Base-by-base conservation (phyloP, 2,113 vertebrate genomes). In the Lamprologus speciosus region DNA sequence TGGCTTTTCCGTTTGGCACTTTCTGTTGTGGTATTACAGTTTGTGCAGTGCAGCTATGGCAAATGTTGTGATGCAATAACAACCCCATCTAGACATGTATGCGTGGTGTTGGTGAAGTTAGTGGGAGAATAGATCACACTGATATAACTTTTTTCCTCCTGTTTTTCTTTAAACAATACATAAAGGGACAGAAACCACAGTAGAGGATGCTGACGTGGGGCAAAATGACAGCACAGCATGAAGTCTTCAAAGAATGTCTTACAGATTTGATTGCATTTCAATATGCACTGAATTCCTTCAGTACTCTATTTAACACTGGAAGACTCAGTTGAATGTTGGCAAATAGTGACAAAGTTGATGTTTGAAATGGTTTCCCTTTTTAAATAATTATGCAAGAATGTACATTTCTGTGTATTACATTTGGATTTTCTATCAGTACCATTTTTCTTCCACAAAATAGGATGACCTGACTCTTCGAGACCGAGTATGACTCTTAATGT, bases 251-350 rank as follows among this genome's bases (percentile, higher is more conserved):
- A 93, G 92, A 91, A 89, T 83, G 86, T 93, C 88, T 78, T 7
- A 26, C 85, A 83, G 87, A 93, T 94, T 93, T 94, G 91, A 94
- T 93, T 92, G 83, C 88, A 92, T 94, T 95, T 95, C 91, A 94
- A 65, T 88, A 82, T 84, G 92, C 28, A 14, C 88, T 19, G 85
- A 91, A 92, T 95, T 93, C 90, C 85, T 90, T 75, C 73, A 82
- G 85, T 31, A 21, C 83, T 91, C 63, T 45, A 79, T 51, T 51
- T 65, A 83, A 80, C 75, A 70, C 86, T 70, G 55, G 53, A 92
- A 88, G 37, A 35, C 75, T 89, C 88, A 16, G 83, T 60, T 65
- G 28, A 89, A 89, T 83, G 88, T 88, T 89, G 85, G 75, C 93
- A 90, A 92, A 93, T 83, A 78, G 17, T 7, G 26, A 19, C 21